phyloP scores from a whole-genome alignment of 2,797 vertebrate genomes.

The Chloroceryle amazona region DNA sequence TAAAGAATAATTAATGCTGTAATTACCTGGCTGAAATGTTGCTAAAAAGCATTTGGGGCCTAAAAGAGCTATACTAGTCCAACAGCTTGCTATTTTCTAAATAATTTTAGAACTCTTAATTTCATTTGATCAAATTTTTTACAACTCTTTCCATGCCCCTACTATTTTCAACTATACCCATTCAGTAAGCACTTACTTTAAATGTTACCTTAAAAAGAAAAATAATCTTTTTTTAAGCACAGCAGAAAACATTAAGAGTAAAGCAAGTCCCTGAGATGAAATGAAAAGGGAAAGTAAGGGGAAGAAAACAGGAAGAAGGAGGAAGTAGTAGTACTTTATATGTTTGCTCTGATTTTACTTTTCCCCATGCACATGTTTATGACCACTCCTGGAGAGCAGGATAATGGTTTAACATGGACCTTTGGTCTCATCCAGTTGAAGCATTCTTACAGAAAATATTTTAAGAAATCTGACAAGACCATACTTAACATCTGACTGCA shows the following conservation, averaged over 20 bases:
- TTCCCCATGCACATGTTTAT: background rate
- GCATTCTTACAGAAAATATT: background rate
- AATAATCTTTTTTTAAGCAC: background rate
- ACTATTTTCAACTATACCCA: background rate
- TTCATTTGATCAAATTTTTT: background rate
- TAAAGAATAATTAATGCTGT: background rate
- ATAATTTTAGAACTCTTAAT: background rate
- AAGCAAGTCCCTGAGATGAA: background rate
- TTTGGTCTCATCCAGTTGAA: background rate
- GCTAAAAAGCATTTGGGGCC: background rate
- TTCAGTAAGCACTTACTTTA: background rate
- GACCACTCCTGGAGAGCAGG: background rate
- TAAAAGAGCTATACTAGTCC: background rate
- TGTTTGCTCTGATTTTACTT: background rate
- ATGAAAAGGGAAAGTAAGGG: background rate
- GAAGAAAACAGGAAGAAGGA: background rate
- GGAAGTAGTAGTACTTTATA: background rate
- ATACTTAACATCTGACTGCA: background rate
- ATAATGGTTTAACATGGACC: background rate
- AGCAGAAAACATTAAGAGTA: background rate
- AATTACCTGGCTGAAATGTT: background rate
- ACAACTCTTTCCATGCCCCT: background rate
- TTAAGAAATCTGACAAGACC: background rate
- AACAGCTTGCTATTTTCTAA: background rate
- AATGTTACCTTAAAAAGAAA: background rate